Percentiles rank a stretch among this genome's conserved stretches.
Evolutionary conservation across 2,888 invertebrate genomes (phyloP).

Genomic region (Parapristionchus giblindavisi): DNA sequence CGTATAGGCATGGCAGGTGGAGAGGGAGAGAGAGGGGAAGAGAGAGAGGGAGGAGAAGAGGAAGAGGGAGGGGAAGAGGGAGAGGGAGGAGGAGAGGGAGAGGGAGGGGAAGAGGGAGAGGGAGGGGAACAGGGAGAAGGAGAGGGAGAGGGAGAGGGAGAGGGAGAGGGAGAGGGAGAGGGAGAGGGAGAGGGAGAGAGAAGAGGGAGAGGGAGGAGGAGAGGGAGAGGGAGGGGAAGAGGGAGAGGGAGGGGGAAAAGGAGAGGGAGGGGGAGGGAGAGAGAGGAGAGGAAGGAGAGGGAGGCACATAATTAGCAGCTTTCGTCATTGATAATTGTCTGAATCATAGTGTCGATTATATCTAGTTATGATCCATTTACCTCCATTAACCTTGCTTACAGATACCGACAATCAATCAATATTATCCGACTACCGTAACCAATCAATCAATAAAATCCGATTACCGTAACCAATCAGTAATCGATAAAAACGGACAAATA

Average conservation of each 20-base stretch:
- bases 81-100: neutral
- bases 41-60: neutral
- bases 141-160: constrained; percentile 12
- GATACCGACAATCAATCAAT: too few species aligned
- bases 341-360: too few species aligned
- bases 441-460: too few species aligned
- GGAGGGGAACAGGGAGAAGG: neutral
- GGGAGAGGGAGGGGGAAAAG: constrained; percentile 39
- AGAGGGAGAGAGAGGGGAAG: neutral
- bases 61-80: neutral
- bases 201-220: constrained; percentile 36
- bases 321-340: too few species aligned
- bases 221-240: neutral
- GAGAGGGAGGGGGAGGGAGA: neutral
- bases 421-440: too few species aligned
- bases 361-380: too few species aligned
- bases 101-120: neutral
- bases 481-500: constrained; percentile 4
- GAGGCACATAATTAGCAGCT: too few species aligned
- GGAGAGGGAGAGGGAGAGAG: constrained; percentile 39
- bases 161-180: constrained; percentile 26
- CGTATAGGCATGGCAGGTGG: neutral
- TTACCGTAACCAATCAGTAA: neutral
- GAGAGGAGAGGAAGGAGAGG: too few species aligned
- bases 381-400: too few species aligned